Percentiles rank a stretch among this genome's conserved stretches.
These are phyloP conservation scores for Pachyseris speciosa DNA, from an alignment of 64 coral and sea anemone species.

Conservation along the genomic window DNA sequence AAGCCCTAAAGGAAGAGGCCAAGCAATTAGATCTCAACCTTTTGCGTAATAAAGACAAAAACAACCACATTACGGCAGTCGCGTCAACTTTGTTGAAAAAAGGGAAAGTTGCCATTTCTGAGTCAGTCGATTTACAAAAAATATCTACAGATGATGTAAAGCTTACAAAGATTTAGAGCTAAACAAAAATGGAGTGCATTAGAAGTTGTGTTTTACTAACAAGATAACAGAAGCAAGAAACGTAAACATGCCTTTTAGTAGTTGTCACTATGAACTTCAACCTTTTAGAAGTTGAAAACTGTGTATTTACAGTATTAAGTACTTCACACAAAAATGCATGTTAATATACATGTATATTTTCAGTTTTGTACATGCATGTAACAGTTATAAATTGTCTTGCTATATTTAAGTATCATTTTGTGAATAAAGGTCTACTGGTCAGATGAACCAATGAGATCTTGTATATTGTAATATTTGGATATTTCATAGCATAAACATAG, in stretches of 20 bases:
- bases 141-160: neutral
- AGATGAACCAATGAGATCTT: neutral
- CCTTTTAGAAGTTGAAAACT: too few relatives aligned
- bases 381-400: neutral
- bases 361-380: neutral
- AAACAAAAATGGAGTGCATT: neutral
- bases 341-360: too few relatives aligned
- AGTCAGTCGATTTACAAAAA: neutral
- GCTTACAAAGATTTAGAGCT: neutral
- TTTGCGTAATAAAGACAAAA: constrained; percentile 8
- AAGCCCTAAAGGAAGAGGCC: neutral
- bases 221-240: neutral
- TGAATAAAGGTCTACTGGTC: neutral
- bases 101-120: neutral
- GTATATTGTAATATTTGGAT: neutral
- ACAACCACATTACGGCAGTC: neutral
- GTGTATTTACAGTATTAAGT: too few relatives aligned
- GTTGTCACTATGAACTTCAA: too few relatives aligned
- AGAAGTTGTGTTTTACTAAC: neutral
- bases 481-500: neutral
- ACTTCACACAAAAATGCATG: too few relatives aligned
- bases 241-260: too few relatives aligned
- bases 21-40: neutral
- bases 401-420: neutral
- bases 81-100: constrained; percentile 2